These are phyloP conservation scores for Serripes groenlandicus DNA, from an alignment of 2,888 invertebrate species.

Conservation along the genomic window DNA sequence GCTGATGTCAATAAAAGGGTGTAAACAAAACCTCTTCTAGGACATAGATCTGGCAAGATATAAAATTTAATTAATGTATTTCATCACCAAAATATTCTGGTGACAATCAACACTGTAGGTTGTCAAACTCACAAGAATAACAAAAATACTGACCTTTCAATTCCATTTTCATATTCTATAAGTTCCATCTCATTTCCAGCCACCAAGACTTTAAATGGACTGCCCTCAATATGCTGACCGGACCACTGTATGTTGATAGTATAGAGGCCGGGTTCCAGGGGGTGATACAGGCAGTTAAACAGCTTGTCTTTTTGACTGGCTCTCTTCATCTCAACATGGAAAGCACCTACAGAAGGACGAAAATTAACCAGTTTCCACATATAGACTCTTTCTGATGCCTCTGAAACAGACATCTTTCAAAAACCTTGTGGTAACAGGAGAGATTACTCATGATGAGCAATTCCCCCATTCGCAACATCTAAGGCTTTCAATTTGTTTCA, in stretches of 20 bases:
- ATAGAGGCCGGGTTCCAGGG: slow-evolving; percentile 78
- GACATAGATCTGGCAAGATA: too few relatives aligned
- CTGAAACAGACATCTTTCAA: too few relatives aligned
- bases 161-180: slow-evolving; percentile 50
- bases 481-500: too few relatives aligned
- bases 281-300: slow-evolving; percentile 80
- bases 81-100: too few relatives aligned
- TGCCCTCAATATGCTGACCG: slow-evolving; percentile 74
- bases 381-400: too few relatives aligned
- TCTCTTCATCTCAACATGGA: slow-evolving; percentile 79
- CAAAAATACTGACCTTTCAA: slow-evolving; percentile 39
- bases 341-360: slow-evolving; percentile 70
- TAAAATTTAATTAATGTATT: too few relatives aligned
- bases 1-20: not conserved
- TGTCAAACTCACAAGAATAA: not conserved
- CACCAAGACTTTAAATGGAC: slow-evolving; percentile 76
- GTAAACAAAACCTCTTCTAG: not conserved
- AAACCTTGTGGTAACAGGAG: too few relatives aligned
- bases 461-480: too few relatives aligned
- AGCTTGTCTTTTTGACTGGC: slow-evolving; percentile 78
- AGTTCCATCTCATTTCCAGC: slow-evolving; percentile 71
- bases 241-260: slow-evolving; percentile 80
- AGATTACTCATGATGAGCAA: too few relatives aligned
- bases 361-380: too few relatives aligned
- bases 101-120: too few relatives aligned